phyloP scores from a whole-genome alignment of 2,113 vertebrate genomes.

The Notarius lentiginosus region DNA sequence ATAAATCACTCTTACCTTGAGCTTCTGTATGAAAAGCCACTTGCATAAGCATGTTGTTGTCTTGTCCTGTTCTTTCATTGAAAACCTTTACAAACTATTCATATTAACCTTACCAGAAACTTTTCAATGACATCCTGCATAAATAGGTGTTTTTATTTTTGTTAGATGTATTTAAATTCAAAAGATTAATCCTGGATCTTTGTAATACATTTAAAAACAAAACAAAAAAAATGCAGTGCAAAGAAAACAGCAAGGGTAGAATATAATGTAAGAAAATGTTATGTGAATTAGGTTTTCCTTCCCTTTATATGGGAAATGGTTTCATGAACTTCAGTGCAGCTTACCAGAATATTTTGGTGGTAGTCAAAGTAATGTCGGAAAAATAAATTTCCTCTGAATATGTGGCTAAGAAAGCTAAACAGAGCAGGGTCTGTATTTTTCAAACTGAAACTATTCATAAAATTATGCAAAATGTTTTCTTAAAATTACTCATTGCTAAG shows the following conservation, averaged over 20 bases:
- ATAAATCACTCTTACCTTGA: conserved; percentile 42
- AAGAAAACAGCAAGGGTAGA: background rate
- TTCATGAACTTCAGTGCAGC: conserved; percentile 21
- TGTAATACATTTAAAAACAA: background rate
- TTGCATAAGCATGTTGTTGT: background rate
- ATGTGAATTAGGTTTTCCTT: conserved; percentile 3
- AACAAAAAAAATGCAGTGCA: background rate
- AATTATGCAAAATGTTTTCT: background rate
- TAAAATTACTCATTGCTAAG: no score
- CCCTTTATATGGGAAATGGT: background rate
- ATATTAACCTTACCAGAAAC: background rate
- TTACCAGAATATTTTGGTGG: background rate
- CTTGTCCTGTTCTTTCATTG: background rate
- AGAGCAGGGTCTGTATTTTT: background rate
- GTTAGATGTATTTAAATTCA: background rate
- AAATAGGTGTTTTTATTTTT: background rate
- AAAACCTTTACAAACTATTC: conserved; percentile 12
- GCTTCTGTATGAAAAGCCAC: conserved; percentile 26
- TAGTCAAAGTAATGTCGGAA: background rate
- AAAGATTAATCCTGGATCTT: background rate
- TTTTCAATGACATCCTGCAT: background rate
- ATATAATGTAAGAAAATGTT: conserved; percentile 7
- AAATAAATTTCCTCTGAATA: conserved; percentile 3
- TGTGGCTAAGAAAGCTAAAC: conserved; percentile 19
- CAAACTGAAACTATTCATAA: background rate